These are phyloP conservation scores for Myotis yumanensis DNA, from an alignment of 2,113 vertebrate species.

Conservation along the genomic window DNA sequence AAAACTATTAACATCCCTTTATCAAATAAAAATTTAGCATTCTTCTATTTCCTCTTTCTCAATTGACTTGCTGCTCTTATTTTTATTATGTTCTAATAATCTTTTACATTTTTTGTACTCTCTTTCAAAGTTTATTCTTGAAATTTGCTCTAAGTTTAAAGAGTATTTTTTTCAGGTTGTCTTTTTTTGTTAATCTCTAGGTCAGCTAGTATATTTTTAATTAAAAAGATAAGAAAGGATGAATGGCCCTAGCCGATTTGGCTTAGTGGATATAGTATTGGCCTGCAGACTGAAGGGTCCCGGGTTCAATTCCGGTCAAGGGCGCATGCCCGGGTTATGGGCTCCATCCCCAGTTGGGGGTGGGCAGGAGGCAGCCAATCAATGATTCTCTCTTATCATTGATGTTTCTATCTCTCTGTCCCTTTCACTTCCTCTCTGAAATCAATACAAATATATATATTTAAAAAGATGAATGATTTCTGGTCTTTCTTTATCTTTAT, in stretches of 20 bases:
- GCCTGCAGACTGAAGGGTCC: too few species aligned
- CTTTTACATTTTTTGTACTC: background rate
- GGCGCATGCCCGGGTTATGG: too few species aligned
- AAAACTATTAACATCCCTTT: background rate
- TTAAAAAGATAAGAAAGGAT: slow-evolving; percentile 23
- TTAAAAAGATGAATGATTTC: background rate
- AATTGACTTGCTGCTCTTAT: background rate
- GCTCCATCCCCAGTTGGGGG: too few species aligned
- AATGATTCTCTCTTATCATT: too few species aligned
- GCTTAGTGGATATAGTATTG: too few species aligned
- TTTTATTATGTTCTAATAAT: slow-evolving; percentile 27
- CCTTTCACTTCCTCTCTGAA: too few species aligned
- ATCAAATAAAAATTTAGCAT: slow-evolving; percentile 7
- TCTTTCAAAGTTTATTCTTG: slow-evolving; percentile 8
- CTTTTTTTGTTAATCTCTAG: background rate
- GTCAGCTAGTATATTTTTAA: background rate
- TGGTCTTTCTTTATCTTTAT: background rate
- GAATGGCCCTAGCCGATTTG: background rate
- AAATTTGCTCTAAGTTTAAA: slow-evolving; percentile 25
- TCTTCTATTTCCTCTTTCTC: slow-evolving; percentile 12
- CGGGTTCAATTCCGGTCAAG: too few species aligned
- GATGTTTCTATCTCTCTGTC: too few species aligned
- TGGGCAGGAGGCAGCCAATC: too few species aligned
- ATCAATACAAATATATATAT: too few species aligned
- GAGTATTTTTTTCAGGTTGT: background rate